A percentile compares a stretch with the other conserved stretches of the same genome.
These are phyloP conservation scores for Saimiri boliviensis DNA, from an alignment of 2,113 vertebrate genomes.

Conservation along the genomic window DNA sequence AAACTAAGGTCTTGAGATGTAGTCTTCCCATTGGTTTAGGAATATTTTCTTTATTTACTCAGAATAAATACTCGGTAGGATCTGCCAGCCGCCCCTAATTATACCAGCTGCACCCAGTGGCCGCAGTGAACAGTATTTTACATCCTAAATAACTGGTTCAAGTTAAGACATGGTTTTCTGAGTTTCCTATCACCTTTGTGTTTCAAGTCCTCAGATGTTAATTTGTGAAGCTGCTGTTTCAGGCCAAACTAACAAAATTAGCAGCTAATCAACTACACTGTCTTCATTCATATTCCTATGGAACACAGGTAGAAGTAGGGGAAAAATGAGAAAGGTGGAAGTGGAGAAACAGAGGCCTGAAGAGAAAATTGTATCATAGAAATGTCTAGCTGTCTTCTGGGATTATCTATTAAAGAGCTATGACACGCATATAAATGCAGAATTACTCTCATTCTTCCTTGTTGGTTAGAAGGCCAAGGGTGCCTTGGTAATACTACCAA, in stretches of 20 bases:
- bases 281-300: fast-evolving
- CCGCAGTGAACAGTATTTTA: background rate
- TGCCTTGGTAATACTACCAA: background rate
- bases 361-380: background rate
- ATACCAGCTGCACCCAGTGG: background rate
- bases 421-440: background rate
- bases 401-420: background rate
- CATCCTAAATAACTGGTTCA: background rate
- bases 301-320: background rate
- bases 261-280: too few relatives aligned
- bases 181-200: background rate
- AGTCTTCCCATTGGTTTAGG: background rate
- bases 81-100: background rate
- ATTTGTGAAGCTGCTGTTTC: background rate
- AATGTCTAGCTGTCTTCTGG: background rate
- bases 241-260: background rate
- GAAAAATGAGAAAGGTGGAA: background rate
- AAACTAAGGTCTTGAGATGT: background rate
- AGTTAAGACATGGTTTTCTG: background rate
- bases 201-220: background rate
- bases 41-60: conserved; percentile 4
- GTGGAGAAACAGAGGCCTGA: background rate
- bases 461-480: background rate
- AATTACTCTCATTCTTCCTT: background rate
- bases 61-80: background rate